Percentiles rank a stretch among this genome's conserved stretches.
phyloP scores from a whole-genome alignment of 2,797 vertebrate genomes.

The Gambelia wislizenii region DNA sequence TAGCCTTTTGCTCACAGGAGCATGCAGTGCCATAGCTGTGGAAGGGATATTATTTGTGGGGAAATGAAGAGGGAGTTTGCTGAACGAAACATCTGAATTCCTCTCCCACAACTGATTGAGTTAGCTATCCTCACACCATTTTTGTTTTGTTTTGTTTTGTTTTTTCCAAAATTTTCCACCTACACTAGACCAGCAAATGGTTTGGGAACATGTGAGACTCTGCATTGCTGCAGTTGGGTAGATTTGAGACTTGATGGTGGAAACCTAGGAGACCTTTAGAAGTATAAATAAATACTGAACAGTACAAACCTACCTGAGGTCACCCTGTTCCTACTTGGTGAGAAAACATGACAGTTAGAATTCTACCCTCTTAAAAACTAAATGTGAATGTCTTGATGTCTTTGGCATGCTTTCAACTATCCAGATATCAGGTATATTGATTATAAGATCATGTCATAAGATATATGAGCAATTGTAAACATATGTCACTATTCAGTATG shows the following conservation, averaged over 20 bases:
- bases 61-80: background rate
- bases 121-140: background rate
- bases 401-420: background rate
- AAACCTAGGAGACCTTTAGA: background rate
- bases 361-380: background rate
- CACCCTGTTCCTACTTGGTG: background rate
- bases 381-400: background rate
- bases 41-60: too few species aligned
- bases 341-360: background rate
- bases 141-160: too few species aligned
- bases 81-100: background rate
- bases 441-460: background rate
- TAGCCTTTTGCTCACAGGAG: too few species aligned
- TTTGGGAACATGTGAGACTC: background rate
- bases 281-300: background rate
- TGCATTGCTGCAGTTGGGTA: background rate
- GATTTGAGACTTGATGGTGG: background rate
- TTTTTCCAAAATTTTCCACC: too few species aligned
- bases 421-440: background rate
- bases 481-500: background rate
- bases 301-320: background rate
- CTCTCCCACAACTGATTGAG: background rate
- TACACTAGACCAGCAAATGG: background rate
- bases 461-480: background rate
- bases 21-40: too few species aligned